Evolutionary conservation across 1,140 invertebrate species (phyloP).

Genomic region (Magallana angulata): DNA sequence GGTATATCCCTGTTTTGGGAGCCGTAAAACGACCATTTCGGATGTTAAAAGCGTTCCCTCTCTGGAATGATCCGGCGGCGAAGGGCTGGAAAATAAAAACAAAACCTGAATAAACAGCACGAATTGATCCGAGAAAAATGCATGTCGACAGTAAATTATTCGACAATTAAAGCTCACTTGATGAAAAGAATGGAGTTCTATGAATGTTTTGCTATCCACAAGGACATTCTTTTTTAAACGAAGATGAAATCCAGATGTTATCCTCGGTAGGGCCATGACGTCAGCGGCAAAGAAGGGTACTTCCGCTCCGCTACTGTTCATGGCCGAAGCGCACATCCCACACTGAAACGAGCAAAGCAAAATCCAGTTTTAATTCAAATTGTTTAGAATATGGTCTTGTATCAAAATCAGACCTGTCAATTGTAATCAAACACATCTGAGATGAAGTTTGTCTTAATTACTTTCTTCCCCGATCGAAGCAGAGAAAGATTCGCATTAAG

Average conservation of each 20-base stretch:
- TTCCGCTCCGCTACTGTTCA: not conserved
- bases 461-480: no score
- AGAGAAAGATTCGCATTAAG: no score
- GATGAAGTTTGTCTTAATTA: no score
- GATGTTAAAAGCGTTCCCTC: constrained; percentile 69
- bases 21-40: constrained; percentile 69
- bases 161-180: constrained; percentile 57
- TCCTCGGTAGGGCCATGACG: constrained; percentile 60
- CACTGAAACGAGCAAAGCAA: not conserved
- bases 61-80: constrained; percentile 69
- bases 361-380: not conserved
- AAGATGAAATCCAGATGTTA: constrained; percentile 69
- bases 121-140: not conserved
- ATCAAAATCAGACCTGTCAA: not conserved
- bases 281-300: constrained; percentile 45
- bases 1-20: constrained; percentile 70
- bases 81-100: constrained; percentile 66
- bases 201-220: constrained; percentile 64
- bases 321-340: constrained; percentile 12
- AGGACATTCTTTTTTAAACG: constrained; percentile 65
- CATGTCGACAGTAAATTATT: not conserved
- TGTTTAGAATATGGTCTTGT: not conserved
- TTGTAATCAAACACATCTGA: not conserved
- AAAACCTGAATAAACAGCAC: not conserved
- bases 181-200: constrained; percentile 71